Evolutionary conservation across 2,797 vertebrate genomes (phyloP), one percentile per base, ranked within the genome.

Genomic region (Lemur catta): DNA sequence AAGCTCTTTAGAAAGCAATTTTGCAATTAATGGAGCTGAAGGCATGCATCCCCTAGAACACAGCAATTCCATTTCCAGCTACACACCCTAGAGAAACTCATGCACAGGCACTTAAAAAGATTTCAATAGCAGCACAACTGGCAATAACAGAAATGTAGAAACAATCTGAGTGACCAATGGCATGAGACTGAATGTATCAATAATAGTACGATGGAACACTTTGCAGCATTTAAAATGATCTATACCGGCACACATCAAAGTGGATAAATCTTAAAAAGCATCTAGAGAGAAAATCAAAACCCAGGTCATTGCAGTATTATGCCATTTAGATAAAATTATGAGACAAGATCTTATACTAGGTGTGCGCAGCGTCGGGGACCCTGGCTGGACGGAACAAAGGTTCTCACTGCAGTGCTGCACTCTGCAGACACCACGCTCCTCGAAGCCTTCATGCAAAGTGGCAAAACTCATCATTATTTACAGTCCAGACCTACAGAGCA

Each of bases 401-500:
- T 50, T n/a, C 38, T 50, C 22, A 20, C 78, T 63, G 26, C 13
- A 20, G 63, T 46, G 55, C 43, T 20, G 46, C 33, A 24, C 11
- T 30, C 4, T 10, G 65, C 33, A 59, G 59, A 24, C 13, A 35
- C 6, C 24, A 35, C 55, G 76, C 46, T 57, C 33, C 11, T 1
- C 38, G 89, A n/a, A 5, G 48, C 22, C 28, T 67, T 93, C 28
- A 26, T 17, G 30, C 63, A 76, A 79, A 85, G 46, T 13, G 67
- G 12, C 80, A 41, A 84, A 91, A 67, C 6, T 6, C 61, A 61
- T 43, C 2, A 41, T 10, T 81, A 43, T 15, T 69, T 38, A 59
- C 10, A 57, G 38, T 75, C 30, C 1, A 3, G 11, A 33, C 4
- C 2, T 24, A 4, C 9, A 0, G 0, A 74, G 38, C 6, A 6